A percentile compares a stretch with the other conserved stretches of the same genome.
phyloP scores from a whole-genome alignment of 2,888 invertebrate genomes.

The Heterodera filipjevi region DNA sequence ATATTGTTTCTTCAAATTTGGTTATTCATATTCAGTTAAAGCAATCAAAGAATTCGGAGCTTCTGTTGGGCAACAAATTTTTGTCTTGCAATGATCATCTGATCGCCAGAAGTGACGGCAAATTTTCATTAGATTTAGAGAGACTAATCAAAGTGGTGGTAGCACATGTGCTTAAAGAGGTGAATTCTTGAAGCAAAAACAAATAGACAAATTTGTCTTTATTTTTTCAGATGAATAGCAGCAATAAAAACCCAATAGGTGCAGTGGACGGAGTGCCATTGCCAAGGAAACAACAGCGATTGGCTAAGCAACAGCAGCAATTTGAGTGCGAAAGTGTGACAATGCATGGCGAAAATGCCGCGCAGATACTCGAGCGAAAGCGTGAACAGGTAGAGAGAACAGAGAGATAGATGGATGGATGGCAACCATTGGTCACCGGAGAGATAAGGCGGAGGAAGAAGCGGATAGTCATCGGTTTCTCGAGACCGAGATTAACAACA shows the following conservation, averaged over 20 bases:
- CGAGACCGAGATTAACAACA: no score
- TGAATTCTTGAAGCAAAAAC: neutral
- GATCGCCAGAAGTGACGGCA: neutral
- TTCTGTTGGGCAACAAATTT: neutral
- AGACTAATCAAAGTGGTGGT: neutral
- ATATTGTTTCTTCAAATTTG: no score
- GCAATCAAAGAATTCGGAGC: neutral
- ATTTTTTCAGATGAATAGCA: neutral
- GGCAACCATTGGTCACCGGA: neutral
- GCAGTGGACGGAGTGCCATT: neutral
- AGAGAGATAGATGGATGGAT: neutral
- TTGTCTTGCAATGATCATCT: neutral
- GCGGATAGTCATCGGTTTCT: no score
- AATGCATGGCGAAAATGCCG: slow-evolving; percentile 12
- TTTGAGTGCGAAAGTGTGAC: neutral
- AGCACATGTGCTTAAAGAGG: slow-evolving; percentile 1
- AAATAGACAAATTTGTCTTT: neutral
- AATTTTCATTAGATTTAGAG: neutral
- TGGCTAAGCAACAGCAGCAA: neutral
- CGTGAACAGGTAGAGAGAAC: slow-evolving; percentile 18
- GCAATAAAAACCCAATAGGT: neutral
- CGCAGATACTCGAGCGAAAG: slow-evolving; percentile 21
- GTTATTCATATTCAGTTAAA: neutral
- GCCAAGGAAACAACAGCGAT: neutral
- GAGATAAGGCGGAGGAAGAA: neutral